Base-by-base conservation (phyloP, 1,140 invertebrate species). In the Anadara kagoshimensis region DNA sequence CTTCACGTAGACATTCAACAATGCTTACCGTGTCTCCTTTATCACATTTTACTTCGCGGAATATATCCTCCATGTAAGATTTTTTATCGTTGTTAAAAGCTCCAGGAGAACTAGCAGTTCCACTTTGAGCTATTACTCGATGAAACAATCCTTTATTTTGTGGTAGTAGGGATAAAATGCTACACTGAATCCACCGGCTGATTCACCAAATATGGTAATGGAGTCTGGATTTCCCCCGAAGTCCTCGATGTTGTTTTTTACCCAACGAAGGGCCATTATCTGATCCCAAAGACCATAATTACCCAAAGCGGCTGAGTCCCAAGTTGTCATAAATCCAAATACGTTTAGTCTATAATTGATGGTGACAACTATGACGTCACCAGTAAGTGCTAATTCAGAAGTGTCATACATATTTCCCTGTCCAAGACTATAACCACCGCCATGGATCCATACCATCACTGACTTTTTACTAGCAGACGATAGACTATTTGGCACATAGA, bases 241-340 rank as follows among this genome's bases (percentile, higher is more conserved):
- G 70, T 90, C 92, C 62, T 92, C 91, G 43, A 98, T 95, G 88
- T 98, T 97, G 64, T 97, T 94, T 78, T 95, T 91, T 0, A 98
- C 92, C 96, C 96, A 99, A 83, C 93, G 92, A 18, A 99, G 87
- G 0, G 96, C 96, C 92, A 95, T 93, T 0, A 94, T 92, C 89
- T 97, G 95, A 90, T 99, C 97, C 56, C 97, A 90, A 77, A 98
- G 93, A 12, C 97, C 97, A 90, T 98, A 98, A 90, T 99, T 99
- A 26, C 97, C 97, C 0, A 95, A 95, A 11, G 95, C 96, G 84
- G 95, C 94, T 73, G 94, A 92, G 89, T 98, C 97, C 0, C 92
- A 94, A 1, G 97, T 98, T 57, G 95, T 96, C 0, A 98, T 89
- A 89, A 98, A 98, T 51, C 96, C 95, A 93, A 81, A 8, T 5